Base-by-base conservation (phyloP, 2,797 vertebrate species). In the Argyrosomus regius region DNA sequence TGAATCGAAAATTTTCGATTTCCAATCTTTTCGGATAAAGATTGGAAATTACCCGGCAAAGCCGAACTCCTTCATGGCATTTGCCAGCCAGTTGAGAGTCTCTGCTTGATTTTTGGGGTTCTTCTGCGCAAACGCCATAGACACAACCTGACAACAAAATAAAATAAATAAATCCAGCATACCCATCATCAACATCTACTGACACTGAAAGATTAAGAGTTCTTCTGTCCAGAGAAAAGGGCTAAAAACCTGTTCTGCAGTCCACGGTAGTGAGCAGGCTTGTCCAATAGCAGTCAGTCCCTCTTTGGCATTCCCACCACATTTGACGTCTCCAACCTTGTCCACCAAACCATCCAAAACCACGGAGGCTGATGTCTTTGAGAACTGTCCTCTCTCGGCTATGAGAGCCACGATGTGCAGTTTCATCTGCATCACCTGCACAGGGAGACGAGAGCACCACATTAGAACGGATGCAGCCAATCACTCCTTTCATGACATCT, bases 61-160 rank as follows among this genome's bases (percentile, higher is more conserved):
- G 39, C 98, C 98, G 94, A 99, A 99, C 92, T 99, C 98, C 93
- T 98, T 99, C 93, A 99, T 99, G 59, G 97, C 97, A 87, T 97
- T 98, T 59, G 97, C 95, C 70, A 99, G 92, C 98, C 98, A 99
- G 89, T 97, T 99, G 64, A 99, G 94, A 3, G 96, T 94, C 95
- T 99, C 98, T 1, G 98, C 98, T 69, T 99, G 98, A 91, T 99
- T 99, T 94, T 99, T 99, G 54, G 98, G 98, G 91, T 99, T 99
- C 94, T 99, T 99, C 87, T 99, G 98, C 58, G 97, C 94, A 84
- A 99, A 99, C 1, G 96, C 97, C 89, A 96, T 90, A 0, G 98
- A 97, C 74, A 99, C 97, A 79, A 98, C 96, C 98, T 99, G 80
- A 12, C 1, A 70, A 52, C 84, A 2, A 77, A 31, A 62, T 1